These are phyloP conservation scores for Tiliacea aurago DNA, from an alignment of 2,888 invertebrate genomes.

Conservation along the genomic window DNA sequence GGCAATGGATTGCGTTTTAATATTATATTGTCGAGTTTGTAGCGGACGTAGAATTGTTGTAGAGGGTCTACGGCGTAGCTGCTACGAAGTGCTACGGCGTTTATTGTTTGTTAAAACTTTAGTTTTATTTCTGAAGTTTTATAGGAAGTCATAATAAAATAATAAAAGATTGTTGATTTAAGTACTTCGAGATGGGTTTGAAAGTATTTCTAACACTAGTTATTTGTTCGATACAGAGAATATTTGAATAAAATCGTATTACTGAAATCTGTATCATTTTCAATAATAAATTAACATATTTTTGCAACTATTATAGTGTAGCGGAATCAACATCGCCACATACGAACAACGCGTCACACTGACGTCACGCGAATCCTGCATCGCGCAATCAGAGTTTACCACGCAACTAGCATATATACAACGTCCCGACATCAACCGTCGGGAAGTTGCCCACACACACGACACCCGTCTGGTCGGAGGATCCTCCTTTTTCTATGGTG, in stretches of 20 bases:
- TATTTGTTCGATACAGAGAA: not conserved
- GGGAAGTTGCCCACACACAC: no score
- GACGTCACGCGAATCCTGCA: no score
- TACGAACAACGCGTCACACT: no score
- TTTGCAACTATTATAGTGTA: not conserved
- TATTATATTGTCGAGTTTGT: conserved; percentile 28
- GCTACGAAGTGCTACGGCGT: conserved; percentile 36
- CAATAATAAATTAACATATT: not conserved
- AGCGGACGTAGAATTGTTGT: conserved; percentile 19
- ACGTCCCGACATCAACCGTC: no score
- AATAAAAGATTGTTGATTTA: not conserved
- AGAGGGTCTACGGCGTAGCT: conserved; percentile 52
- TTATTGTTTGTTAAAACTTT: not conserved
- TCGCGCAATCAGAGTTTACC: no score
- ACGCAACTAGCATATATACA: no score
- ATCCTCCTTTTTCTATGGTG: no score
- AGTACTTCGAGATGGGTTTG: not conserved
- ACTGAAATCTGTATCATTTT: not conserved
- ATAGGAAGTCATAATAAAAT: not conserved
- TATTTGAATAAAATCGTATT: not conserved
- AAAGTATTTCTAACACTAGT: not conserved
- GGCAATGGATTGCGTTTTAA: conserved; percentile 43
- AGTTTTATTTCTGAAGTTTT: not conserved
- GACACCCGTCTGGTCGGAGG: no score
- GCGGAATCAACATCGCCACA: no score